These are phyloP conservation scores for Stegodyphus mimosarum DNA, from an alignment of 1,140 invertebrate genomes.

Conservation along the genomic window DNA sequence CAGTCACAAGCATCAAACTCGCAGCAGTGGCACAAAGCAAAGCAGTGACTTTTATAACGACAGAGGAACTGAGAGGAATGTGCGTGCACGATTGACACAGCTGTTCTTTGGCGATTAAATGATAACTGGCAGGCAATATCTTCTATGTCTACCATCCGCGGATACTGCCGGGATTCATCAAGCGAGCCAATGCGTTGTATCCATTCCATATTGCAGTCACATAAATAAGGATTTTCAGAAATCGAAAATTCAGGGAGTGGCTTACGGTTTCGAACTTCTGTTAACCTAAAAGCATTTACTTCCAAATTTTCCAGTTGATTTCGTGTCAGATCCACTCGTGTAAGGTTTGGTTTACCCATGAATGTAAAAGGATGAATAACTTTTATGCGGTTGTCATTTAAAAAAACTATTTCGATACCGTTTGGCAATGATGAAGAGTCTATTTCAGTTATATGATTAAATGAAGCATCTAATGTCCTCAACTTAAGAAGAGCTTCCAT, in stretches of 20 bases:
- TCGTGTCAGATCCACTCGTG: conserved; percentile 84
- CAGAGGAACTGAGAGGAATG: conserved; percentile 87
- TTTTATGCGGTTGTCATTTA: conserved; percentile 85
- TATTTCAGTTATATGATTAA: conserved; percentile 82
- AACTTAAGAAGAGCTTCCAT: conserved; percentile 78
- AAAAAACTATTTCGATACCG: conserved; percentile 80
- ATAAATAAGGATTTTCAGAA: conserved; percentile 86
- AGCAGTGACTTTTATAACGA: conserved; percentile 91
- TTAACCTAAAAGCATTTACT: conserved; percentile 79
- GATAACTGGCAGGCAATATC: conserved; percentile 79
- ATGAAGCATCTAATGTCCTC: conserved; percentile 84
- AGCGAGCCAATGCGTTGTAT: conserved; percentile 73
- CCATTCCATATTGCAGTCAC: conserved; percentile 92
- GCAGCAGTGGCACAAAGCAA: conserved; percentile 91
- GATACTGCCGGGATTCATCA: conserved; percentile 79
- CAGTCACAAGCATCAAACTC: conserved; percentile 95
- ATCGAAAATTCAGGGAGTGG: conserved; percentile 86
- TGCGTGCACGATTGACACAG: conserved; percentile 73
- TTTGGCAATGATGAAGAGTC: conserved; percentile 80
- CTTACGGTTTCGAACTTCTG: conserved; percentile 65
- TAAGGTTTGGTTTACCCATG: conserved; percentile 83
- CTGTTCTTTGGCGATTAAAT: conserved; percentile 55
- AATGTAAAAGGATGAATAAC: conserved; percentile 84
- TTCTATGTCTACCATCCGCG: conserved; percentile 86
- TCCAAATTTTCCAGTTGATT: conserved; percentile 86